Conservation (phyloP, 2,797 vertebrate genomes). For the Alcedo quadribrachys region DNA sequence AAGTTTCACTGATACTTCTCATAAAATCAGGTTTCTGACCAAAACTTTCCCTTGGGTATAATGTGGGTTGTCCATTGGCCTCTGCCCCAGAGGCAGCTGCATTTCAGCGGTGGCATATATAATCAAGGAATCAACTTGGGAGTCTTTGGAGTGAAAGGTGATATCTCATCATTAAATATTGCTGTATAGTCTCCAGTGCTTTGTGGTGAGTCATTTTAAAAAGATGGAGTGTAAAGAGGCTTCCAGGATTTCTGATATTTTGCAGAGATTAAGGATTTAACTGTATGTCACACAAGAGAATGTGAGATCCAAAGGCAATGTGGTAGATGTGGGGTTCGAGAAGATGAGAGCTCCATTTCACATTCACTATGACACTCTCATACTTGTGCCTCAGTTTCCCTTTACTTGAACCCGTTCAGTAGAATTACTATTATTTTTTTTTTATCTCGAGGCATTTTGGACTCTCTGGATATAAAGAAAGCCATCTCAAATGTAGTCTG, state of each 20-base stretch:
- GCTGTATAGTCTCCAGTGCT: neutral
- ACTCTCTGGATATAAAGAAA: neutral
- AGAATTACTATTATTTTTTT: neutral
- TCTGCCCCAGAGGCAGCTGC: neutral
- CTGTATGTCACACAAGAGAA: neutral
- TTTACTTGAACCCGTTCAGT: neutral
- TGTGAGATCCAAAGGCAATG: neutral
- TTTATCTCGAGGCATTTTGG: neutral
- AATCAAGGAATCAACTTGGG: neutral
- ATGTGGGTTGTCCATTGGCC: neutral
- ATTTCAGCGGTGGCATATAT: neutral
- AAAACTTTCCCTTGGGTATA: neutral
- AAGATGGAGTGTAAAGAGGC: neutral
- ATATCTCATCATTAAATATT: neutral
- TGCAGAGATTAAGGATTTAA: neutral
- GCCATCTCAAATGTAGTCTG: neutral
- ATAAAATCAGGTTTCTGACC: conserved; percentile 24
- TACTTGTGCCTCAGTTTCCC: neutral
- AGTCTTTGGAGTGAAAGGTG: conserved; percentile 18
- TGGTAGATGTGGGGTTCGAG: accelerated
- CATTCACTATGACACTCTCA: neutral
- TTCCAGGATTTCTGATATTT: conserved; percentile 3
- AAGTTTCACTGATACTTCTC: neutral
- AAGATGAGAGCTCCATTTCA: neutral
- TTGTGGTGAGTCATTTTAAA: neutral